phyloP scores from a whole-genome alignment of 1,140 invertebrate genomes.

The Meloidogyne hapla region DNA sequence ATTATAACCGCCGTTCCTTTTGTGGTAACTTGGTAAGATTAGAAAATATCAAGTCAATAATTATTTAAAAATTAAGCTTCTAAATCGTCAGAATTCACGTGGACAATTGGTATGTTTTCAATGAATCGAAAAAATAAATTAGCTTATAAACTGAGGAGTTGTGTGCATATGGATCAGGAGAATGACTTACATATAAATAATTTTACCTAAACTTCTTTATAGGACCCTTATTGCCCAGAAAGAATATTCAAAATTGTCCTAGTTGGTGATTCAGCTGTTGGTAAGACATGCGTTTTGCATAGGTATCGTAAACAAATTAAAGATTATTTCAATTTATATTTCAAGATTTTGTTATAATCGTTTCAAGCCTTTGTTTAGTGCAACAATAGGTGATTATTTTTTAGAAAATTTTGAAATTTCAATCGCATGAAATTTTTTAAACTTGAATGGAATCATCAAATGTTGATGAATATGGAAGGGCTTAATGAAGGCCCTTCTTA shows the following conservation, averaged over 20 bases:
- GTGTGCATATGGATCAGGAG: too few relatives aligned
- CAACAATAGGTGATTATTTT: constrained; percentile 66
- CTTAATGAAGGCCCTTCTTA: too few relatives aligned
- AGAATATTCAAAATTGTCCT: constrained; percentile 71
- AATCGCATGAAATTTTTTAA: too few relatives aligned
- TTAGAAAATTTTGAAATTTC: too few relatives aligned
- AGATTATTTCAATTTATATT: constrained; percentile 21
- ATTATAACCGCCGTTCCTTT: not conserved
- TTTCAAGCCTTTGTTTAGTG: constrained; percentile 68
- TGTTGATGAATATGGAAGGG: too few relatives aligned
- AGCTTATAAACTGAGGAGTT: too few relatives aligned
- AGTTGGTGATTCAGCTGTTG: constrained; percentile 71
- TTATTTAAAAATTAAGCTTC: not conserved
- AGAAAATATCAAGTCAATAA: not conserved
- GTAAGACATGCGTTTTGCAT: constrained; percentile 70
- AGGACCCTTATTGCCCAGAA: constrained; percentile 62
- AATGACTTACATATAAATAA: too few relatives aligned
- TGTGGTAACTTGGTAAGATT: not conserved
- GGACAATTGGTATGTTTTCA: not conserved
- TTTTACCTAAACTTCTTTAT: not conserved
- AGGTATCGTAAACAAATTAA: constrained; percentile 53
- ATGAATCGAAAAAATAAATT: too few relatives aligned
- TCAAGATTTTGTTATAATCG: constrained; percentile 66
- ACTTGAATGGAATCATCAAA: too few relatives aligned
- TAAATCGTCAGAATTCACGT: not conserved